Base-by-base conservation (phyloP, 1,140 invertebrate species). In the Oryzaephilus surinamensis region DNA sequence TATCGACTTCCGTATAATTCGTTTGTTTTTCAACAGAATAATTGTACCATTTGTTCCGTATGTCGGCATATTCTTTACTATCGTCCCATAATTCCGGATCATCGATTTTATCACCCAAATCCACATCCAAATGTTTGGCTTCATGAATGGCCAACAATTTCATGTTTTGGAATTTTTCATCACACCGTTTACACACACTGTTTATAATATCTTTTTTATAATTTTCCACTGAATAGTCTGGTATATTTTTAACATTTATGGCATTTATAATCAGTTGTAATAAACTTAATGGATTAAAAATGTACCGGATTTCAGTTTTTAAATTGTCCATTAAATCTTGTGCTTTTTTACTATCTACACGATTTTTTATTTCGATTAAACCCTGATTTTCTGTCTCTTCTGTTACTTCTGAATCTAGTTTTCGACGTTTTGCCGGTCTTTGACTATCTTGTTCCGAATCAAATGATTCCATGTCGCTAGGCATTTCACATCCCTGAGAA, bases 41-140 rank as follows among this genome's bases (percentile, higher is more conserved):
- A n/a, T 47, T 53, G 5, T 54, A 33, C 58, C 58, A 60, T 26
- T 55, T 54, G 30, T 60, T 60, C 18, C 56, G 44, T 12, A 55
- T 32, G 8, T 41, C 14, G 26, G 36, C 17, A 30, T 49, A 33
- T 23, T 45, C 21, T 36, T 46, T 15, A 30, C 43, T 27, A 13
- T 37, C 28, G 33, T 39, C 41, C 52, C 52, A 55, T 8, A 45
- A 38, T 6, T 29, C 20, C 4, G 48, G 52, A 35, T 49, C 44
- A 30, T 61, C 57, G 10, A 61, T 50, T 29, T 49, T 55, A 16
- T 55, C 51, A 2, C 49, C 55, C 6, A 57, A 33, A 16, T 53
- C 49, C n/a, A 61, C 41, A 11, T 54, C 51, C 18, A 61, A 54
- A 31, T 61, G 59, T 13, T 13, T 32, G 0, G 49, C 18, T 41